phyloP scores from a whole-genome alignment of 30 jellyfish, hydroid and myxozoan species.

The Pseudorhiza aurosa region DNA sequence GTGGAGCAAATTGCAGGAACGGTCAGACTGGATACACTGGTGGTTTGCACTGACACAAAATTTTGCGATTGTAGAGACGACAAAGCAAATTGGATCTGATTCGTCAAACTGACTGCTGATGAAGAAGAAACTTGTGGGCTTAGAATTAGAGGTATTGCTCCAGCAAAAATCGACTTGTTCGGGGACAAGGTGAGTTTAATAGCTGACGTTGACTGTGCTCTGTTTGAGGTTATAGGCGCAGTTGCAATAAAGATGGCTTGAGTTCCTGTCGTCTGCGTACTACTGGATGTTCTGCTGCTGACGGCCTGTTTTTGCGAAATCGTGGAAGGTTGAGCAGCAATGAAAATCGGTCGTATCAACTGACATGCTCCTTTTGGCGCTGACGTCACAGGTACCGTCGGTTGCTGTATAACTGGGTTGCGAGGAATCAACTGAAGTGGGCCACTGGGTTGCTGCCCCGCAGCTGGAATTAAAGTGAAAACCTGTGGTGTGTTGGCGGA shows the following conservation, averaged over 20 bases:
- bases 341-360: slow-evolving; percentile 55
- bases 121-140: slow-evolving; percentile 32
- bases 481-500: slow-evolving; percentile 52
- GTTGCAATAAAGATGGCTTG: slow-evolving; percentile 44
- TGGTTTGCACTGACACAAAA: slow-evolving; percentile 2
- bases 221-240: not conserved
- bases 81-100: slow-evolving; percentile 30
- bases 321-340: slow-evolving; percentile 56
- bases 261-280: not conserved
- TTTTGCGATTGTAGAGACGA: slow-evolving; percentile 46
- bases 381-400: not conserved
- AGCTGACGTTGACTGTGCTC: slow-evolving; percentile 16
- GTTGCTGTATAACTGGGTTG: slow-evolving; percentile 9
- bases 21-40: not conserved
- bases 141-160: slow-evolving; percentile 52
- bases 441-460: slow-evolving; percentile 31
- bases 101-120: not conserved
- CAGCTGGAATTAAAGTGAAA: slow-evolving; percentile 49
- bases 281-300: not conserved
- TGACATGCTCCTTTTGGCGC: not conserved
- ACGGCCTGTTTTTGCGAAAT: not conserved
- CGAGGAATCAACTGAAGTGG: slow-evolving; percentile 35
- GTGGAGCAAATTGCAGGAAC: not conserved
- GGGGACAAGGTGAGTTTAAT: slow-evolving; percentile 33
- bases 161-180: slow-evolving; percentile 27